Evolutionary conservation across 2,113 vertebrate species (phyloP), one percentile per base, ranked within the genome.

Genomic region (Neodon shergylaensis): DNA sequence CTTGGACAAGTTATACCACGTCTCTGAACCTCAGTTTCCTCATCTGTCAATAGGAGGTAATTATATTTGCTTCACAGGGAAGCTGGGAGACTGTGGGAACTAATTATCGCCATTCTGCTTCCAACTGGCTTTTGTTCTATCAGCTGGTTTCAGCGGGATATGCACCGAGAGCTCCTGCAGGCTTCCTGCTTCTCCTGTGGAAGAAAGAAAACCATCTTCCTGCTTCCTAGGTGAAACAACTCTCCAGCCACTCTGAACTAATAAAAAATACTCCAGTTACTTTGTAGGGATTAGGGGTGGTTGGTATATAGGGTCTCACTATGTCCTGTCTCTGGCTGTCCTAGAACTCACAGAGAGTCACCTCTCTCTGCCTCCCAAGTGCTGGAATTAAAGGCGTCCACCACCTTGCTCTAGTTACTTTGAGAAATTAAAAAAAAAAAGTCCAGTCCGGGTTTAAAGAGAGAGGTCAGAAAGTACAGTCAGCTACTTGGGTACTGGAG

Each of bases 21-120:
- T 52, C 52, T 89, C 36, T 86, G 66, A 96, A 89, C 33, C 42
- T 94, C 42, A 61, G 77, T 94, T 88, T 92, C 63, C 73, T 82
- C 52, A 47, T 82, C 76, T 85, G 39, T 91, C 86, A 96, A 54
- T 66, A 94, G 90, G 83, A 94, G n/a, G 90, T 81, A 33, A 86
- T 89, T 83, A 81, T 1, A 82, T 52, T 92, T 81, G 44, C 44
- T 52, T 93, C 78, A 83, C 31, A 86, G 39, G 47, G 36, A 88
- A 52, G 21, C 28, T 61, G 22, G 47, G 52, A 92, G 52, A 72
- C 94, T 61, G 44, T 91, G 36, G 33, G 61, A 26, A 63, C n/a
- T 70, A 61, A 26, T 66, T 44, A 26, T 63, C 42, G 65, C 17
- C 78, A 33, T 47, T 47, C 42, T 44, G 39, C 44, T 86, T 88